Evolutionary conservation across 2,113 vertebrate genomes (phyloP), one percentile per base, ranked within the genome.

Genomic region (Cromileptes altivelis): DNA sequence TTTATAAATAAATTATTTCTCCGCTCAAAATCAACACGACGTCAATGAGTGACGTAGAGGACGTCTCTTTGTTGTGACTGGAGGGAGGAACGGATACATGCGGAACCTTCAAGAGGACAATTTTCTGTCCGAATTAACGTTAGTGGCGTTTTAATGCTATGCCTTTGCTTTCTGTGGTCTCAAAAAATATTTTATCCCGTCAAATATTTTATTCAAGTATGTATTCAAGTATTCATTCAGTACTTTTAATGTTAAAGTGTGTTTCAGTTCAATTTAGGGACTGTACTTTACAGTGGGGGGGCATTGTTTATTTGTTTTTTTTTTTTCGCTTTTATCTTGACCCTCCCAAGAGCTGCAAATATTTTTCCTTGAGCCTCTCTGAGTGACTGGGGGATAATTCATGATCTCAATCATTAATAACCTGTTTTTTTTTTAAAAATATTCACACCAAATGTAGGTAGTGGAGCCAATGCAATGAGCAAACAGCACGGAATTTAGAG

Each of bases 1-100:
- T 91, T 92, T 91, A 93, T 93, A 94, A 93, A 94, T 94, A 93
- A 89, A 94, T 90, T 89, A 93, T 91, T 93, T 91, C 88, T 91
- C 89, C 88, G 88, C 92, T 94, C 89, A 91, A 93, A 89, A 89
- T 81, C 84, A 82, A 81, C 86, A 80, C 86, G 84, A 88, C 89
- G 91, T 92, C 78, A 88, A 47, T 10, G 11, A 3, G 40, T 93
- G 90, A 93, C 93, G 92, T 81, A 23, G 18, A 2, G 3, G 40
- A 85, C 82, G 82, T 86, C 64, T 40, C 80, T 40, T 65, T 80
- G 75, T 61, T 78, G 23, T 63, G 76, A 82, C 69, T 42, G 57
- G 71, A 63, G 76, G 80, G 53, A 69, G 25, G 74, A 45, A 7
- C 56, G 53, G 25, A 68, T 14, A 14, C 18, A 18, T 2, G 33